phyloP scores from a whole-genome alignment of 1,140 invertebrate species.

The Bombyx mandarina region DNA sequence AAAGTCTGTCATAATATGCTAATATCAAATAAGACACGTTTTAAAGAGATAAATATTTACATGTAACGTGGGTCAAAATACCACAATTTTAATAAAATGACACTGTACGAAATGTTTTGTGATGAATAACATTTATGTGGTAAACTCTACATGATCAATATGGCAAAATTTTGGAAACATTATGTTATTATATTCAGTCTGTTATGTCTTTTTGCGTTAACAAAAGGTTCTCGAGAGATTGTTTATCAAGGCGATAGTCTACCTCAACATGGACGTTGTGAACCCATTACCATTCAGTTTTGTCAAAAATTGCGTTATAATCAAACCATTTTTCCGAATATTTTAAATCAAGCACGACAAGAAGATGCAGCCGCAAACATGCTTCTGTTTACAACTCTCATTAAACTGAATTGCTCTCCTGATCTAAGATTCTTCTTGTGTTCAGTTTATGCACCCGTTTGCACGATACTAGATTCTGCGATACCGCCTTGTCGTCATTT shows the following conservation, averaged over 20 bases:
- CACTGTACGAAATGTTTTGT: not conserved
- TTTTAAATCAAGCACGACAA: constrained; percentile 93
- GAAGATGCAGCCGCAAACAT: constrained; percentile 95
- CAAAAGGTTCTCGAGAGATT: constrained; percentile 49
- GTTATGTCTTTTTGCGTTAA: constrained; percentile 43
- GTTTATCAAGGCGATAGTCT: constrained; percentile 71
- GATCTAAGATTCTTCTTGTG: constrained; percentile 97
- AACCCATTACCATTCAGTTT: constrained; percentile 92
- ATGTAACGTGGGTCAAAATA: too few relatives aligned
- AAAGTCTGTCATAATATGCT: too few relatives aligned
- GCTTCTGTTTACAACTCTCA: constrained; percentile 94
- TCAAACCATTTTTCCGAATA: constrained; percentile 95
- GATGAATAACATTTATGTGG: not conserved
- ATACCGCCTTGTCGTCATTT: constrained; percentile 94
- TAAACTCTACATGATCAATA: constrained; percentile 2
- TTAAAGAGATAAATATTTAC: too few relatives aligned
- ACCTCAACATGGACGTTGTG: constrained; percentile 87
- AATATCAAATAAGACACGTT: too few relatives aligned
- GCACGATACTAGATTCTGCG: constrained; percentile 90
- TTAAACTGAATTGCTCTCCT: constrained; percentile 95
- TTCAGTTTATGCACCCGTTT: constrained; percentile 95
- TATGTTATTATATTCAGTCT: constrained; percentile 34
- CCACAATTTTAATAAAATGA: not conserved
- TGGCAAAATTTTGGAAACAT: constrained; percentile 33
- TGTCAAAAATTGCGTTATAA: constrained; percentile 96